Base-by-base conservation (phyloP, 2,797 vertebrate genomes). In the Rhinichthys osculus region DNA sequence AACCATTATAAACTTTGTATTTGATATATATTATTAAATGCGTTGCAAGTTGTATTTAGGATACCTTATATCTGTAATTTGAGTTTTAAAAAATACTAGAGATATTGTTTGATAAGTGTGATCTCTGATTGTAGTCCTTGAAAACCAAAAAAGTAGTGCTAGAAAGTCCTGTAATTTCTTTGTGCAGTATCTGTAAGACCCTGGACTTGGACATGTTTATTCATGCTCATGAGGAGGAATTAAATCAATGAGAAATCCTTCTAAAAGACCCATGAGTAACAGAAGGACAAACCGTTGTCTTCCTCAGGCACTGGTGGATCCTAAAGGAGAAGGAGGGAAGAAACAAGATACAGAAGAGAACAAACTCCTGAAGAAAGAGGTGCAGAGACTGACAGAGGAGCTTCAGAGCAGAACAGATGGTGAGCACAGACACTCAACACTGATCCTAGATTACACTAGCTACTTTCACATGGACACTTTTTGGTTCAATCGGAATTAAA, bases 401-500 rank as follows among this genome's bases (percentile, higher is more conserved):
- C 92, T 98, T 88, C 95, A 95, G 92, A 94, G 90, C 89, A 94
- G 96, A n/a, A 91, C 94, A 84, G 89, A 94, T 59, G 96, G 98
- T 98, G 92, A 93, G 89, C n/a, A 67, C 54, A 71, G 10, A 82
- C 21, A 9, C 57, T n/a, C 30, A 19, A 35, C 27, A 42, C 23
- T 6, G 16, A 21, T 16, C 14, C 64, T 67, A 5, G 5, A 21
- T 35, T 3, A 67, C 30, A n/a, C 3, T 6, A 38, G 3, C 38
- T 38, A 38, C 38, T 5, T 38, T 38, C 1, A 38, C 38, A 38
- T 38, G 38, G 38, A 38, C 38, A 6, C 5, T 1, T 38, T 38
- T 38, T 6, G 38, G 5, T 38, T 38, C 35, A 4, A 4, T 35
- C 35, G 35, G 35, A 35, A 35, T 35, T 4, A 35, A 35, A 35